Evolutionary conservation across 2,888 invertebrate species (phyloP).

Genomic region (Neelides folsomi): DNA sequence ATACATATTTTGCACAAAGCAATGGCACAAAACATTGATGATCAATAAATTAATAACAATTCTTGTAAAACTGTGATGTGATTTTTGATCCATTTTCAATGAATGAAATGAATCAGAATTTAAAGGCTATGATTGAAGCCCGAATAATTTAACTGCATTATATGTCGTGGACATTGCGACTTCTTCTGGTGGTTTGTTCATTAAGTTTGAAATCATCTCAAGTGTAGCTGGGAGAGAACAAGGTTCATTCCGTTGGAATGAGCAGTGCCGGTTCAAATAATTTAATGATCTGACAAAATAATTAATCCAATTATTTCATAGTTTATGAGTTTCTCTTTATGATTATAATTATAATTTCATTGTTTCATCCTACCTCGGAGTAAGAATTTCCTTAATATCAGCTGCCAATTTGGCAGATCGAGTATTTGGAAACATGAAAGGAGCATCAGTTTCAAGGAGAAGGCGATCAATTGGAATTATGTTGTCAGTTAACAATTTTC

Average conservation of each 20-base stretch:
- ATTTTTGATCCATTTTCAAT: no score
- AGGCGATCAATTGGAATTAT: constrained; percentile 68
- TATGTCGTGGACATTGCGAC: constrained; percentile 80
- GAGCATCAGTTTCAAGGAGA: constrained; percentile 83
- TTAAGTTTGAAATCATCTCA: constrained; percentile 86
- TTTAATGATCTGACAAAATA: constrained; percentile 51
- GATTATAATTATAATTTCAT: background rate
- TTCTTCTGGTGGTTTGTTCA: constrained; percentile 72
- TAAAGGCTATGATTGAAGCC: constrained; percentile 53
- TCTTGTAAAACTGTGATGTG: no score
- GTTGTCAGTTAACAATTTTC: constrained; percentile 65
- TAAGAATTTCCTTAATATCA: constrained; percentile 72
- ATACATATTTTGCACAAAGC: no score
- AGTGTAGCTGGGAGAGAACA: constrained; percentile 84
- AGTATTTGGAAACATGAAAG: constrained; percentile 92
- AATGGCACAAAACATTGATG: no score
- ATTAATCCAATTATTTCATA: background rate
- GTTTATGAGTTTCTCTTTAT: background rate
- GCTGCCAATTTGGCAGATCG: constrained; percentile 79
- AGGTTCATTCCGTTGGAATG: constrained; percentile 91
- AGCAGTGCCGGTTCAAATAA: constrained; percentile 77
- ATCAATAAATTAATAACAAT: no score
- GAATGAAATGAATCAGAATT: background rate
- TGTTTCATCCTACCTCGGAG: constrained; percentile 63
- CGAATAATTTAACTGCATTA: constrained; percentile 80